Evolutionary conservation across 2,797 vertebrate species (phyloP), one percentile per base, ranked within the genome.

Genomic region (Phrynocephalus guinanensis): DNA sequence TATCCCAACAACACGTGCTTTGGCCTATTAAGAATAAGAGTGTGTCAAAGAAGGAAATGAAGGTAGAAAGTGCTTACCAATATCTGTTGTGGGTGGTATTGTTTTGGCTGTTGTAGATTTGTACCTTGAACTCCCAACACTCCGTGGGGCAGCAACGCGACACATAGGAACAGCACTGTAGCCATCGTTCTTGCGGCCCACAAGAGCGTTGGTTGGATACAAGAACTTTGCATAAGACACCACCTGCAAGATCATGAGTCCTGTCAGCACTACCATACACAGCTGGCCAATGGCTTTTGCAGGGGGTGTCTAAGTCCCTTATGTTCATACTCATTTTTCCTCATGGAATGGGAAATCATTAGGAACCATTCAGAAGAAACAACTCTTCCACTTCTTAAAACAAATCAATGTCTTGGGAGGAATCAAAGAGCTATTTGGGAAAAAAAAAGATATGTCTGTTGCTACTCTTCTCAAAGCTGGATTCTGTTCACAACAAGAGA

Each of bases 141-240:
- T 97, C 90, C 96, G 97, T 88, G 97, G 94, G 78, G 94, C 88
- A 48, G 95, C 96, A 88, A 96, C 93, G 91, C 98, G 97, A 90
- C 96, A 96, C 0, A 95, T 95, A 88, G 97, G 96, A 18, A 83
- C 84, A 1, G 91, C 88, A 82, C 93, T 22, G 0, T 97, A 95
- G 89, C 95, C 3, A 0, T 97, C 96, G 0, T 87, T 92, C 96
- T 98, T 98, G 95, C 96, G 97, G 84, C 97, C 95, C 83, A 98
- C 97, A 79, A 99, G 94, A 48, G 98, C 98, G 0, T 99, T 99
- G 93, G 99, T 99, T 0, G 99, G 98, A 77, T 98, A 99, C 71
- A 99, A 95, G 93, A 99, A 99, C 95, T 97, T 97, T 86, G 99
- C 98, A 50, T 99, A 99, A 13, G 99, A 99, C 89, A 99, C 98